Evolutionary conservation across 2,888 invertebrate species (phyloP).

Genomic region (Eilema griseolum): DNA sequence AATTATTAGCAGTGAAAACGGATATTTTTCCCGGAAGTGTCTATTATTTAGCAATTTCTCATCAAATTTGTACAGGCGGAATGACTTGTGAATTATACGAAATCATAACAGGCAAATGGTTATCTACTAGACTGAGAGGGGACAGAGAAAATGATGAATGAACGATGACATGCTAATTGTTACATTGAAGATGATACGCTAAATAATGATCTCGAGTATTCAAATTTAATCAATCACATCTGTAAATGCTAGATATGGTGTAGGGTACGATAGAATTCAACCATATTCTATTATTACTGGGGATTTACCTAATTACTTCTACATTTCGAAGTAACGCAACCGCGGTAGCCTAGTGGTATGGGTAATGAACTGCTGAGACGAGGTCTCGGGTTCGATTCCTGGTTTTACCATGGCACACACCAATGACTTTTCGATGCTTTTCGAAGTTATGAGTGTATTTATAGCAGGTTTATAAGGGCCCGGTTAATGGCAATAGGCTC

Average conservation of each 20-base stretch:
- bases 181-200: not conserved
- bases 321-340: no score
- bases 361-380: no score
- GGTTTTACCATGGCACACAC: no score
- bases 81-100: not conserved
- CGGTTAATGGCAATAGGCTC: no score
- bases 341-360: no score
- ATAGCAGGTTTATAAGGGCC: no score
- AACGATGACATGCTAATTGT: slow-evolving; percentile 2
- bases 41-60: slow-evolving; percentile 1
- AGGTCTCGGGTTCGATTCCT: no score
- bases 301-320: no score
- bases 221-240: not conserved
- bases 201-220: not conserved
- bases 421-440: no score
- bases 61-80: not conserved
- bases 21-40: not conserved
- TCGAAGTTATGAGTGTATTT: no score
- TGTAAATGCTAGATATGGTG: not conserved
- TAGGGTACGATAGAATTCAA: not conserved
- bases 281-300: not conserved
- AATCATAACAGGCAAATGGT: slow-evolving; percentile 2
- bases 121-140: not conserved
- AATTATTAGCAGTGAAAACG: not conserved
- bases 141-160: not conserved